A percentile compares a stretch with the other conserved stretches of the same genome.
Evolutionary conservation across 2,888 invertebrate species (phyloP).

Genomic region (Tetranychus piercei): DNA sequence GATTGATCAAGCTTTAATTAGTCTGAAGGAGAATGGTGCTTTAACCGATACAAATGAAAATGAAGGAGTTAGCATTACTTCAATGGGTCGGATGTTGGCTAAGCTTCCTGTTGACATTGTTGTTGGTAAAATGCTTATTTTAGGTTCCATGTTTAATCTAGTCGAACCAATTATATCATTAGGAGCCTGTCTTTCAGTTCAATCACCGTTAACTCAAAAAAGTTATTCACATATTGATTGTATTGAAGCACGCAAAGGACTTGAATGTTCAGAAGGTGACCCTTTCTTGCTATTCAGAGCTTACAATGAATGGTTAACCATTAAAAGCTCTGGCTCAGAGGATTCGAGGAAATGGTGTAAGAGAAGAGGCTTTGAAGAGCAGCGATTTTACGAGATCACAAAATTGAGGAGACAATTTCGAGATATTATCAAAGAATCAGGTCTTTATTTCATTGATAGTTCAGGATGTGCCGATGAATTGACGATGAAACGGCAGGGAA

Average conservation of each 20-base stretch:
- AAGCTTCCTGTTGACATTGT: conserved; percentile 82
- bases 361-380: conserved; percentile 78
- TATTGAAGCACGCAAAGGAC: conserved; percentile 51
- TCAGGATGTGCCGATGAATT: not conserved
- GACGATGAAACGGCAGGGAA: conserved; percentile 10
- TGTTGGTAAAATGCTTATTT: conserved; percentile 82
- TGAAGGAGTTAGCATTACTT: conserved; percentile 41
- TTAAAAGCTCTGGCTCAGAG: conserved; percentile 42
- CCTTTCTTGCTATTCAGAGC: conserved; percentile 70
- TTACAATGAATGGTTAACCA: conserved; percentile 69
- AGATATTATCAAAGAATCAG: conserved; percentile 45
- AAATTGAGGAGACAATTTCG: conserved; percentile 77
- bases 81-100: conserved; percentile 65
- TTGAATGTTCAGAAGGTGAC: conserved; percentile 89
- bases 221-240: conserved; percentile 68
- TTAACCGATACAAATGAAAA: conserved; percentile 51
- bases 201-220: conserved; percentile 73
- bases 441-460: conserved; percentile 24
- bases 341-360: conserved; percentile 62
- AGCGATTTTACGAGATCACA: conserved; percentile 85
- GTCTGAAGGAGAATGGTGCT: conserved; percentile 73
- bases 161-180: conserved; percentile 64
- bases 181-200: conserved; percentile 77
- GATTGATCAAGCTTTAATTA: conserved; percentile 65
- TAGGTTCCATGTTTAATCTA: conserved; percentile 70